Evolutionary conservation across 2,113 vertebrate genomes (phyloP), one percentile per base, ranked within the genome.

Genomic region (Nyctereutes procyonoides): DNA sequence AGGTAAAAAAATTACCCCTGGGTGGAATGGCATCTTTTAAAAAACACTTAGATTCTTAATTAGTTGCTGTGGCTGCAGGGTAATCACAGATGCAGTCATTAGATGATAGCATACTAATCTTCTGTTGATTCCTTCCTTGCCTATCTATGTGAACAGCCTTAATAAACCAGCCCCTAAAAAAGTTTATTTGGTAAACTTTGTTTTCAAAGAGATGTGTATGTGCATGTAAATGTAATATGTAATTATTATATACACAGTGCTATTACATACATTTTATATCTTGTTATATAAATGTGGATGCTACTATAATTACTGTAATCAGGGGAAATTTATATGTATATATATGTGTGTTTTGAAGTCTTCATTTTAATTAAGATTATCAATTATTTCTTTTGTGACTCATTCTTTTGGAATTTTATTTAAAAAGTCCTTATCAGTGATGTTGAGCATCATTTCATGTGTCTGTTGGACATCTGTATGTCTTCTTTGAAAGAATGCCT

Each of bases 181-280:
- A 63, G 15, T 93, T 93, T 93, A 87, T n/a, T 67, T 87, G 56
- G n/a, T n/a, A 85, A 56, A n/a, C 60, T 77, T 93, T 67, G 82
- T 77, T 86, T 86, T 77, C 82, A 77, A 43, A 77, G 82, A 93
- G 26, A 77, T 28, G 43, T 55, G 19, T 93, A 22, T 77, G 38
- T 58, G 17, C 55, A n/a, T 53, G 38, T 62, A 48, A 26, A 35
- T 73, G 55, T 38, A 65, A 62, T 60, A 76, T 69, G 11, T 73
- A 73, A 73, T 32, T 85, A 11, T 80, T 19, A 32, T 73, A 5
- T 6, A 73, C 22, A 24, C 73, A 48, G 43, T 48, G 73, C 43
- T 22, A 56, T 38, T 38, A 71, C 19, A 62, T 62, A 62, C 22
- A 73, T 73, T 14, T 38, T 15, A 43, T 7, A 71, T 26, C 35